Evolutionary conservation across 2,113 vertebrate genomes (phyloP).

Genomic region (Desmodus rotundus): DNA sequence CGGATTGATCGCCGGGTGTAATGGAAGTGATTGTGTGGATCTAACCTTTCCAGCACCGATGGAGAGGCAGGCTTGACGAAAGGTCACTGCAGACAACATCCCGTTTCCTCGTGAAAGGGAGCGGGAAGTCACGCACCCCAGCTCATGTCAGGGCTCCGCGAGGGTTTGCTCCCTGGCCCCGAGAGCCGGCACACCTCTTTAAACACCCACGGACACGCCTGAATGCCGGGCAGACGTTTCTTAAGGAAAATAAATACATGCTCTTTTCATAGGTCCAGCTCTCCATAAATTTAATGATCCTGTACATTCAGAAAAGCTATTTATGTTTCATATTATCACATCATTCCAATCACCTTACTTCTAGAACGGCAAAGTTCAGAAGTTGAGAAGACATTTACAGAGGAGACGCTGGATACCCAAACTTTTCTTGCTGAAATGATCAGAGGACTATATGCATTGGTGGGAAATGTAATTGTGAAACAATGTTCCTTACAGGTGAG

Average conservation of each 20-base stretch:
- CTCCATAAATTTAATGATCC: background rate
- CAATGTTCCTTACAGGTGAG: background rate
- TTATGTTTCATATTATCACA: background rate
- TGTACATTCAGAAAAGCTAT: background rate
- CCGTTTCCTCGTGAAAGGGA: background rate
- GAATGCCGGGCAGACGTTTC: background rate
- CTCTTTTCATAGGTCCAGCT: background rate
- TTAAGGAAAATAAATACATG: background rate
- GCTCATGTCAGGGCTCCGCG: background rate
- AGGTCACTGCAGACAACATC: background rate
- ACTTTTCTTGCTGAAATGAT: background rate
- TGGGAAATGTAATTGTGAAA: background rate
- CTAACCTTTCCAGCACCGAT: background rate
- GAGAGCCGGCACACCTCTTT: background rate
- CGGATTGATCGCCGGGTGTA: conserved; percentile 35
- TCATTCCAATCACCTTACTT: background rate
- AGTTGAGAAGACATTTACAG: background rate
- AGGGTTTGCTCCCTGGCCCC: background rate
- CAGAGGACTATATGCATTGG: background rate
- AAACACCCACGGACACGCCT: background rate
- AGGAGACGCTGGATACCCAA: background rate
- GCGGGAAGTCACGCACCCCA: background rate
- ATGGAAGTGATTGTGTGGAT: background rate
- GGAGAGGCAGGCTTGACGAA: background rate
- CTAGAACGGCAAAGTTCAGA: background rate